Conservation (phyloP, 2,113 vertebrate species). For the Anarrhichthys ocellatus region DNA sequence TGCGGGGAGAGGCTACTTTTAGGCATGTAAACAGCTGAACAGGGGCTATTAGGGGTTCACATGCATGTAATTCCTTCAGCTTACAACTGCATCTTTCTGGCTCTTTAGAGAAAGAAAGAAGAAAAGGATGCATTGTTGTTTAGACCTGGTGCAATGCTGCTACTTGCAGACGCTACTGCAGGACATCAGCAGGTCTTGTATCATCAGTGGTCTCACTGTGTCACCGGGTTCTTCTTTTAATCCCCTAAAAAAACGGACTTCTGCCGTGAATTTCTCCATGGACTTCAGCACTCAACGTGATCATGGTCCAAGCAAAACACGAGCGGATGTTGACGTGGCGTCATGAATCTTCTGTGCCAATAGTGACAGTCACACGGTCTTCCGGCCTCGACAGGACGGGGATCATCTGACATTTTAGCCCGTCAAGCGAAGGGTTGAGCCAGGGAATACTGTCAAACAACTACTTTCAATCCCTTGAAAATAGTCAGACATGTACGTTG, state of each 20-base stretch:
- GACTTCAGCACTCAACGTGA: background rate
- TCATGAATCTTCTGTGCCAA: background rate
- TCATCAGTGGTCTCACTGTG: background rate
- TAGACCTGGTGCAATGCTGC: background rate
- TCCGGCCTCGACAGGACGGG: background rate
- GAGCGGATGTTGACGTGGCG: background rate
- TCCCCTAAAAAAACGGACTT: background rate
- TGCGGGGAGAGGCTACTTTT: background rate
- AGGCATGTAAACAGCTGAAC: background rate
- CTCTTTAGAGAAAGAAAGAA: background rate
- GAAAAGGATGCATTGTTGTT: background rate
- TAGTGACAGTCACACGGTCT: background rate
- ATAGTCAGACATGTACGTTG: slow-evolving; percentile 2
- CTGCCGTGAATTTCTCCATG: background rate
- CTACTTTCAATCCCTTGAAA: slow-evolving; percentile 5
- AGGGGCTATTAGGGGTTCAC: background rate
- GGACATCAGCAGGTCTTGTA: background rate
- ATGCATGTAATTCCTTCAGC: background rate
- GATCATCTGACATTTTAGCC: background rate
- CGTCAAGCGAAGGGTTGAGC: background rate
- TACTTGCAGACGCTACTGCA: background rate
- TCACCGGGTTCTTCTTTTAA: background rate
- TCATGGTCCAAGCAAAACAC: background rate
- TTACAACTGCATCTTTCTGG: background rate
- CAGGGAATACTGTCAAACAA: slow-evolving; percentile 11